Percentiles rank a stretch among this genome's conserved stretches.
Evolutionary conservation across 2,113 vertebrate genomes (phyloP).

Genomic region (Synodontis membranacea): DNA sequence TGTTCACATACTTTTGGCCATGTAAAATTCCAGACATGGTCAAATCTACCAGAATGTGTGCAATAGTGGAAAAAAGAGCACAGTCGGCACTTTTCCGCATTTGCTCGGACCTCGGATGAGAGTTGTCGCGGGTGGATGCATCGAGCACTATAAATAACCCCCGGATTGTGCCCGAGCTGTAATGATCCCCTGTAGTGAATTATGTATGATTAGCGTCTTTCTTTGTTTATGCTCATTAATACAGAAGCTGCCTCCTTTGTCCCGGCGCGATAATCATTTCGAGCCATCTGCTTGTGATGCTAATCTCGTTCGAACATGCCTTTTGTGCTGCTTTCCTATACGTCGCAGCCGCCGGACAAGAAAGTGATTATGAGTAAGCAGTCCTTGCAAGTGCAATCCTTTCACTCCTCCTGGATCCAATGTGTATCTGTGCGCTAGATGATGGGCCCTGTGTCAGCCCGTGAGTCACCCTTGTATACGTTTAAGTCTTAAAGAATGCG

Average conservation of each 20-base stretch:
- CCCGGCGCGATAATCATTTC: constrained; percentile 22
- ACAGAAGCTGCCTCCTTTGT: background rate
- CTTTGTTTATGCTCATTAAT: constrained; percentile 27
- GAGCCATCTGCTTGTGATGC: constrained; percentile 22
- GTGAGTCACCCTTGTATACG: background rate
- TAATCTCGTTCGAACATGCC: constrained; percentile 44
- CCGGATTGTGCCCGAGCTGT: background rate
- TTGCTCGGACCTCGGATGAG: background rate
- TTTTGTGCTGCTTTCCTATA: constrained; percentile 67
- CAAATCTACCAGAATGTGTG: too few species aligned
- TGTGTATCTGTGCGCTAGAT: constrained; percentile 17
- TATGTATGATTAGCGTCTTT: constrained; percentile 31
- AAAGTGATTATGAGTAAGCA: constrained; percentile 81
- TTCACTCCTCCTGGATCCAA: constrained; percentile 13
- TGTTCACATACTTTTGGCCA: background rate
- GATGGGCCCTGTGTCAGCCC: constrained; percentile 11
- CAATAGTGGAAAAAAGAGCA: too few species aligned
- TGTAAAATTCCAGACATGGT: too few species aligned
- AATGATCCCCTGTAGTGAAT: background rate
- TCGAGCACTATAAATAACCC: background rate
- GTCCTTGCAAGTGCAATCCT: background rate
- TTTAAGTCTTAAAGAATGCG: background rate
- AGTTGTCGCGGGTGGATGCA: background rate
- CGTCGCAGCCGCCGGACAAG: constrained; percentile 80
- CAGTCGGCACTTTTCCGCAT: background rate